Conservation (phyloP, 2,797 vertebrate species). For the Chelon labrosus region DNA sequence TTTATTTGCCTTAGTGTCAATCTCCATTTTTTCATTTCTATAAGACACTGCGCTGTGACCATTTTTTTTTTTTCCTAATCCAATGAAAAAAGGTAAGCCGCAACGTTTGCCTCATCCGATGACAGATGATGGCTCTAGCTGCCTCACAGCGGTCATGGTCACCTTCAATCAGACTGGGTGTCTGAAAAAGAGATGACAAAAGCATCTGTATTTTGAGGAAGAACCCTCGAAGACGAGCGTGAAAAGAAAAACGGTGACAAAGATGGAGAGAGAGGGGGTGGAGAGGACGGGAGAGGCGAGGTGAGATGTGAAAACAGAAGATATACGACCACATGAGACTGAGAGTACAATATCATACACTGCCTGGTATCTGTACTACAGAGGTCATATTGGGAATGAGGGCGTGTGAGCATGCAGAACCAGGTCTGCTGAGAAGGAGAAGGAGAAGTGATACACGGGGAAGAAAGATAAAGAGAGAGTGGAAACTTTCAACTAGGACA, state of each 20-base stretch:
- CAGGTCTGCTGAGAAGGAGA: not conserved
- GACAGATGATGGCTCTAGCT: constrained; percentile 17
- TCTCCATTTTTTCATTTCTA: not conserved
- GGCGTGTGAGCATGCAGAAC: not conserved
- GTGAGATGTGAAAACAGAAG: constrained; percentile 19
- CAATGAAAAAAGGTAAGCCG: not conserved
- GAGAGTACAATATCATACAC: not conserved
- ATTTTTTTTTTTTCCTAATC: constrained; percentile 17
- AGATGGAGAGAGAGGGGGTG: not conserved
- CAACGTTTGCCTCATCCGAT: constrained; percentile 17
- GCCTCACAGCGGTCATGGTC: constrained; percentile 16
- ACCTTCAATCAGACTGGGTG: constrained; percentile 34
- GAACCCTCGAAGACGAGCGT: constrained; percentile 13
- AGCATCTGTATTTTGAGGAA: constrained; percentile 3
- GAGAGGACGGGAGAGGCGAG: constrained; percentile 5
- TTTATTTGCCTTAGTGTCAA: not conserved
- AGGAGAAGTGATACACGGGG: not conserved
- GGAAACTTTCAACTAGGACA: not conserved
- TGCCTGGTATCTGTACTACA: constrained; percentile 3
- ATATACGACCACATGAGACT: constrained; percentile 20
- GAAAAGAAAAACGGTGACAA: constrained; percentile 32
- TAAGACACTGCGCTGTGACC: not conserved
- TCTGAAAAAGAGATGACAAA: constrained; percentile 28
- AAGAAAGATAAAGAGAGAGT: not conserved
- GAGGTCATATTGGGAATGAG: constrained; percentile 13